Base-by-base conservation (phyloP, 2,113 vertebrate species). In the Cryptotis parvus region DNA sequence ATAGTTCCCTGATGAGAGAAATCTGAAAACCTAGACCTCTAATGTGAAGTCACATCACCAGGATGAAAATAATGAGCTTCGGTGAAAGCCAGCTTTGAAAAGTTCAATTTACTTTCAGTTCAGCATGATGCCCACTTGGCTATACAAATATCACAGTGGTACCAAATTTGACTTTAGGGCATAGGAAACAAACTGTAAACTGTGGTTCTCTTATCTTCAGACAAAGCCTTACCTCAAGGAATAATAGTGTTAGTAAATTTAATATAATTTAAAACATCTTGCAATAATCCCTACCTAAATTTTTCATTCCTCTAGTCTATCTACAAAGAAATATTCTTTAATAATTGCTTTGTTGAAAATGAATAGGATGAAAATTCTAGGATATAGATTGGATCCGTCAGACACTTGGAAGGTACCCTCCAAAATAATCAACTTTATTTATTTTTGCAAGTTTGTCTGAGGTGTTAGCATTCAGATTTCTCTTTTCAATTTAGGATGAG, bases 21-120 rank as follows among this genome's bases (percentile, higher is more conserved):
- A 84, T 73, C 1, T 35, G 31, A 89, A 83, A 93, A 55, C 89
- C 8, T 69, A 73, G 31, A 27, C 10, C 18, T 37, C 45, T 83
- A 83, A 86, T 41, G 76, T 37, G 39, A 86, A 75, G 16, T 65
- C 76, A 9, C n/a, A 74, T 65, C 31, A 79, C 9, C 20, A 86
- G 39, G 72, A 79, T 96, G 68, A 91, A 66, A 91, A 80, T 10
- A 63, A 35, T 89, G 31, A 89, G 5, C n/a, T 81, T 37, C 0
- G 0, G 8, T 63, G 26, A 86, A 15, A 80, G 22, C 20, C 29
- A 68, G 8, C 15, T 37, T 10, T 49, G 29, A 68, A 52, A 55
- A 85, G 16, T 58, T 84, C 69, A 81, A 52, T 73, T 66, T 58
- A 73, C 16, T 77, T 81, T 77, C 69, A 31, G 45, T 76, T 84